Percentiles rank a stretch among this genome's conserved stretches.
These are phyloP conservation scores for Neodontobutis hainanensis DNA, from an alignment of 2,113 vertebrate genomes.

Conservation along the genomic window DNA sequence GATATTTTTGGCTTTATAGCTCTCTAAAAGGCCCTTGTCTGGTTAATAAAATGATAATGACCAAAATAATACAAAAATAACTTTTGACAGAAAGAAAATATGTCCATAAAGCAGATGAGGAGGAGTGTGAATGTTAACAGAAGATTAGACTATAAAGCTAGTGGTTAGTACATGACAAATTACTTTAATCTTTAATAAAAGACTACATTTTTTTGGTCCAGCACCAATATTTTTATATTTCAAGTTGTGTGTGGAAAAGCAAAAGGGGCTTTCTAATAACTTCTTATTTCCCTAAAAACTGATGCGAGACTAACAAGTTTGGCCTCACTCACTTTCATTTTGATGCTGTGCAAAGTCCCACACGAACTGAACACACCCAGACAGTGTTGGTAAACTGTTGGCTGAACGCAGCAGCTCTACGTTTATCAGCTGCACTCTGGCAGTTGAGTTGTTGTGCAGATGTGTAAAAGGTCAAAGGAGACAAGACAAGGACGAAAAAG, in stretches of 20 bases:
- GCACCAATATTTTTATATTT: not conserved
- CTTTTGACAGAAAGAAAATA: no score
- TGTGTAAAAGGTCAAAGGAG: slow-evolving; percentile 39
- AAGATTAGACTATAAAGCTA: no score
- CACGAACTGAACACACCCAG: not conserved
- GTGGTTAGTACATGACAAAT: no score
- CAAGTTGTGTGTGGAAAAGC: not conserved
- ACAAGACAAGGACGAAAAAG: slow-evolving; percentile 13
- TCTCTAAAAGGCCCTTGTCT: no score
- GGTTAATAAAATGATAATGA: no score
- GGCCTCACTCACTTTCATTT: slow-evolving; percentile 21
- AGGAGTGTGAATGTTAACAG: no score
- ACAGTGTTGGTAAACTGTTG: no score
- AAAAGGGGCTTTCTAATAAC: not conserved
- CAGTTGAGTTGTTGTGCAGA: slow-evolving; percentile 31
- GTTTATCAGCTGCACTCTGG: not conserved
- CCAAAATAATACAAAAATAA: no score
- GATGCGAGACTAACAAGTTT: slow-evolving; percentile 41
- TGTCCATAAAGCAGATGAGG: no score
- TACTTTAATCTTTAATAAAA: no score
- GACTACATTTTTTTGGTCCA: not conserved
- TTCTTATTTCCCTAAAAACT: slow-evolving; percentile 7
- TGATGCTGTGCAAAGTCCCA: slow-evolving; percentile 7
- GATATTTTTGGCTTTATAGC: not conserved
- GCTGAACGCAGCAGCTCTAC: no score